These are phyloP conservation scores for Pseudomugil gertrudae DNA, from an alignment of 2,797 vertebrate genomes.

Conservation along the genomic window DNA sequence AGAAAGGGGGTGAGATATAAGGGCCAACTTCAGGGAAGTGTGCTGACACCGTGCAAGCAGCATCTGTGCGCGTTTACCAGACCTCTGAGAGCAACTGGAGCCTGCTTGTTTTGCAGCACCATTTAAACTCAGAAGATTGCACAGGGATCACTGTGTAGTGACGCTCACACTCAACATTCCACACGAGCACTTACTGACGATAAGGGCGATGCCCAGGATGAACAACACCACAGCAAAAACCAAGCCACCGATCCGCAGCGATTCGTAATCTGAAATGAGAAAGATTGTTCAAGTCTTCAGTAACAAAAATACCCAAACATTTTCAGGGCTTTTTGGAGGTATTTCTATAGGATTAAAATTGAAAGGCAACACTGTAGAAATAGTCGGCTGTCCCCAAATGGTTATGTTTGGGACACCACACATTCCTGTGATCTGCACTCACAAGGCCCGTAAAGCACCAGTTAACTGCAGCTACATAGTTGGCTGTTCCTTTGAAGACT, in stretches of 20 bases:
- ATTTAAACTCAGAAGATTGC: neutral
- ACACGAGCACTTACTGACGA: slow-evolving; percentile 85
- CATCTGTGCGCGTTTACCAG: slow-evolving; percentile 6
- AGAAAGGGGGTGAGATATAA: slow-evolving; percentile 20
- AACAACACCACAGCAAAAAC: slow-evolving; percentile 88
- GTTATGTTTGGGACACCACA: slow-evolving; percentile 17
- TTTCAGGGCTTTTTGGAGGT: neutral
- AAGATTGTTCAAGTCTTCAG: neutral
- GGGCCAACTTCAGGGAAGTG: slow-evolving; percentile 30
- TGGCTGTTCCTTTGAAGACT: neutral
- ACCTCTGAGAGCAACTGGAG: slow-evolving; percentile 22
- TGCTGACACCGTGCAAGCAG: slow-evolving; percentile 37
- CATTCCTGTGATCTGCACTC: slow-evolving; percentile 31
- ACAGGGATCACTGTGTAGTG: slow-evolving; percentile 26
- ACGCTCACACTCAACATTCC: neutral
- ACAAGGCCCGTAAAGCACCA: slow-evolving; percentile 13
- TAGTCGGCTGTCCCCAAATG: slow-evolving; percentile 8
- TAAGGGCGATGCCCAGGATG: slow-evolving; percentile 87
- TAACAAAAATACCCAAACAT: neutral
- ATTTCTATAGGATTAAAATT: slow-evolving; percentile 9
- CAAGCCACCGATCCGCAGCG: slow-evolving; percentile 89
- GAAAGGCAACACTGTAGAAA: slow-evolving; percentile 3
- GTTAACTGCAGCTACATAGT: neutral
- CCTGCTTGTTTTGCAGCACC: slow-evolving; percentile 35
- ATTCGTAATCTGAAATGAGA: slow-evolving; percentile 84